Percentiles rank a stretch among this genome's conserved stretches.
These are phyloP conservation scores for Hypolimnas misippus DNA, from an alignment of 2,888 invertebrate species.

Conservation along the genomic window DNA sequence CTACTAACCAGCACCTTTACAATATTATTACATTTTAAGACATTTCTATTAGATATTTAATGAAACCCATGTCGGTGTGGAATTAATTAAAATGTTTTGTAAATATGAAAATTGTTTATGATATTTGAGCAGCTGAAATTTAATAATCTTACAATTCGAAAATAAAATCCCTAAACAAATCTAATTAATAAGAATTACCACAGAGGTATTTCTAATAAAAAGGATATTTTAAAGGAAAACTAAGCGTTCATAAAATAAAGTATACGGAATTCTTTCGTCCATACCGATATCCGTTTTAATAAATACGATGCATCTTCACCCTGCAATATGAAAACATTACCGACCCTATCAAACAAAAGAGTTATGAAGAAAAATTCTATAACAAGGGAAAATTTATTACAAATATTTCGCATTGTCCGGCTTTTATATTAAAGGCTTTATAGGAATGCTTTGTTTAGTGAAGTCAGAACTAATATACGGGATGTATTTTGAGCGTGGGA, in stretches of 20 bases:
- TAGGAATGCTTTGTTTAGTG: conserved; percentile 35
- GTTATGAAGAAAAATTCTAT: conserved; percentile 34
- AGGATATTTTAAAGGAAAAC: background rate
- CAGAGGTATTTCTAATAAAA: background rate
- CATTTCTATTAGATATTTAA: too few species aligned
- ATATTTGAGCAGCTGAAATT: too few species aligned
- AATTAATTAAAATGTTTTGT: too few species aligned
- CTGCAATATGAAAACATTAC: conserved; percentile 20
- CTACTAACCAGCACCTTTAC: too few species aligned
- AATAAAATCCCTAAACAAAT: too few species aligned
- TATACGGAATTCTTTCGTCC: background rate
- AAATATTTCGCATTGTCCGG: conserved; percentile 37
- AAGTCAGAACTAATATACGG: conserved; percentile 24
- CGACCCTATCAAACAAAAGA: conserved; percentile 15
- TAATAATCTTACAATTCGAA: too few species aligned
- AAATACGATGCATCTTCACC: conserved; percentile 18
- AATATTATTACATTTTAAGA: too few species aligned
- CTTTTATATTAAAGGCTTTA: conserved; percentile 36
- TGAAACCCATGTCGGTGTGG: too few species aligned
- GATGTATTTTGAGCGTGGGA: background rate
- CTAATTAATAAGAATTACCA: too few species aligned
- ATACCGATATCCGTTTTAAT: background rate
- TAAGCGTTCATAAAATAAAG: background rate
- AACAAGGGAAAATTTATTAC: conserved; percentile 36
- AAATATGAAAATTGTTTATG: too few species aligned